phyloP scores from a whole-genome alignment of 1,140 invertebrate species.

The Idris sp. region DNA sequence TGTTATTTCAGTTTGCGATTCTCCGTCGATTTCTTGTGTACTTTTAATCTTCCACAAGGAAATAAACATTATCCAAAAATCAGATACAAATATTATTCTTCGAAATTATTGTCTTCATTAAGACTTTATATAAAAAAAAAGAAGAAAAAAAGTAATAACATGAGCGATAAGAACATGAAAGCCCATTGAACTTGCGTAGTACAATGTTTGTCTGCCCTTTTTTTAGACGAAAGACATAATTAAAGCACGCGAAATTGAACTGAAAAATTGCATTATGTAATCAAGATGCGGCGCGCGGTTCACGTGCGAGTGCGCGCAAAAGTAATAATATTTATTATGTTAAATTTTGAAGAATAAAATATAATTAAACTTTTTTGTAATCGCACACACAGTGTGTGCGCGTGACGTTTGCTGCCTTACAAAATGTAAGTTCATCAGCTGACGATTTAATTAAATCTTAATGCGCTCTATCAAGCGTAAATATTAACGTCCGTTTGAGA shows the following conservation, averaged over 20 bases:
- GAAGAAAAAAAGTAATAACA: too few relatives aligned
- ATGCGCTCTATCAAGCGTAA: slow-evolving; percentile 46
- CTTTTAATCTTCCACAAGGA: slow-evolving; percentile 40
- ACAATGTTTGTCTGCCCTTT: too few relatives aligned
- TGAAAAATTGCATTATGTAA: slow-evolving; percentile 32
- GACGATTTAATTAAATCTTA: slow-evolving; percentile 54
- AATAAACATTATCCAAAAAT: slow-evolving; percentile 53
- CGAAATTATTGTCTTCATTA: slow-evolving; percentile 33
- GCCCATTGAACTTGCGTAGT: too few relatives aligned
- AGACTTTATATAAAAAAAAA: too few relatives aligned
- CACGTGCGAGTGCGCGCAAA: slow-evolving; percentile 4
- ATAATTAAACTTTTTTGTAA: slow-evolving; percentile 21
- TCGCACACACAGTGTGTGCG: background rate
- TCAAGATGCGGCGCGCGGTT: slow-evolving; percentile 12
- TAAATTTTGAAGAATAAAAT: slow-evolving; percentile 41
- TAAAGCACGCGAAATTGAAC: slow-evolving; percentile 27
- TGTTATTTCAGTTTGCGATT: slow-evolving; percentile 62
- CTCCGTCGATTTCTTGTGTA: slow-evolving; percentile 45
- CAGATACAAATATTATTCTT: slow-evolving; percentile 50
- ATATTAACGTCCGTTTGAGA: slow-evolving; percentile 35
- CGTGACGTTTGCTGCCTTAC: slow-evolving; percentile 26
- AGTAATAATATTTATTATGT: slow-evolving; percentile 39
- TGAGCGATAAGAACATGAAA: too few relatives aligned
- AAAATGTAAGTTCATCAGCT: slow-evolving; percentile 41
- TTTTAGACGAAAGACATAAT: slow-evolving; percentile 13